Conservation (phyloP, 2,113 vertebrate species). For the Phyllopteryx taeniolatus region DNA sequence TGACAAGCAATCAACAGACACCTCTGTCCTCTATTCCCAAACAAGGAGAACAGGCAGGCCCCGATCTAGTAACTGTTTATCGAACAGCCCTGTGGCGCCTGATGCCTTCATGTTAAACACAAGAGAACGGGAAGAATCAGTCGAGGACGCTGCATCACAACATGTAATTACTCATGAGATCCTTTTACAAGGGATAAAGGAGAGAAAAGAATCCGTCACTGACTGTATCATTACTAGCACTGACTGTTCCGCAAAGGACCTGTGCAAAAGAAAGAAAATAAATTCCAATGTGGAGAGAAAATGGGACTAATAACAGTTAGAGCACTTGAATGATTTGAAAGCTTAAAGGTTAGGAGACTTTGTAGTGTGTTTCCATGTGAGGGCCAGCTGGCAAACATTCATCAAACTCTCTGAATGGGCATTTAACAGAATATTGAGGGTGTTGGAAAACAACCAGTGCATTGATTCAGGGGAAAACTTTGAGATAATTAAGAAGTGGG, state of each 20-base stretch:
- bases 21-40: slow-evolving; percentile 30
- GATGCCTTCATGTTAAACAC: slow-evolving; percentile 36
- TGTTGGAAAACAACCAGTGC: slow-evolving; percentile 15
- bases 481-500: slow-evolving; percentile 26
- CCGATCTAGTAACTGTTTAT: slow-evolving; percentile 60
- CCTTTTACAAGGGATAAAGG: slow-evolving; percentile 42
- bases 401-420: slow-evolving; percentile 17
- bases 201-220: slow-evolving; percentile 61
- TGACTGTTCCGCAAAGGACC: slow-evolving; percentile 65
- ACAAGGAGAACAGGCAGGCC: slow-evolving; percentile 24
- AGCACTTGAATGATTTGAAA: slow-evolving; percentile 18
- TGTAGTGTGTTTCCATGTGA: slow-evolving; percentile 8
- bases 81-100: slow-evolving; percentile 39
- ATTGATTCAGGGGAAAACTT: slow-evolving; percentile 19
- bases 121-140: slow-evolving; percentile 47
- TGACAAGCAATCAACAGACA: slow-evolving; percentile 40
- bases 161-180: slow-evolving; percentile 69
- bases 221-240: slow-evolving; percentile 63
- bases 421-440: slow-evolving; percentile 9
- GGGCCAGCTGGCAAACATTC: slow-evolving; percentile 6
- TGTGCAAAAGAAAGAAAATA: slow-evolving; percentile 45
- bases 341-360: slow-evolving; percentile 17
- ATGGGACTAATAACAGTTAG: slow-evolving; percentile 15
- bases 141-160: slow-evolving; percentile 61
- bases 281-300: slow-evolving; percentile 41